Conservation (phyloP, 1,140 invertebrate genomes). For the Acromyrmex echinatior region DNA sequence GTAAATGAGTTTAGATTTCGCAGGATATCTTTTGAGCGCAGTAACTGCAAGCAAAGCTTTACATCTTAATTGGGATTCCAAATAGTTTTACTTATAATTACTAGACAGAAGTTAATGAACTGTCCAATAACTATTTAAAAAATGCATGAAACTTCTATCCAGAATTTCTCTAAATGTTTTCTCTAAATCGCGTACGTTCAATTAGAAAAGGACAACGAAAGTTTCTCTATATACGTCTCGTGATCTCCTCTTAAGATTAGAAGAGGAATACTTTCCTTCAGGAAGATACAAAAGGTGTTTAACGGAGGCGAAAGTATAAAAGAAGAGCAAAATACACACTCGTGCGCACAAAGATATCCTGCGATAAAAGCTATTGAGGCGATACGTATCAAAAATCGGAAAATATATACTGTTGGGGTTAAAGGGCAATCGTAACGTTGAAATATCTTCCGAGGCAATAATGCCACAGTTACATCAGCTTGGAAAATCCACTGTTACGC, state of each 20-base stretch:
- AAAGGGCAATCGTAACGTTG: slow-evolving; percentile 58
- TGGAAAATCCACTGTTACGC: slow-evolving; percentile 44
- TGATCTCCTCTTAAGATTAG: slow-evolving; percentile 63
- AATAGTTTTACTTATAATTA: no score
- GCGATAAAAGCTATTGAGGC: slow-evolving; percentile 55
- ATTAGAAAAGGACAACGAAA: slow-evolving; percentile 52
- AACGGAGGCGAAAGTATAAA: slow-evolving; percentile 32
- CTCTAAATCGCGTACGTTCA: neutral
- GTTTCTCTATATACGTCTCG: slow-evolving; percentile 30
- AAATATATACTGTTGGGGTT: slow-evolving; percentile 50
- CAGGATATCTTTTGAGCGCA: no score
- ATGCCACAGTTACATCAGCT: slow-evolving; percentile 13
- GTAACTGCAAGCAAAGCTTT: no score
- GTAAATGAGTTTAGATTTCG: no score
- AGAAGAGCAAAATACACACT: slow-evolving; percentile 51
- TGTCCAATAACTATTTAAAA: no score
- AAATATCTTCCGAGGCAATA: slow-evolving; percentile 58
- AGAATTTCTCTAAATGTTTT: neutral
- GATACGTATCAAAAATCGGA: slow-evolving; percentile 57
- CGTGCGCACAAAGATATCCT: slow-evolving; percentile 39
- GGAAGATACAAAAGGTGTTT: slow-evolving; percentile 62
- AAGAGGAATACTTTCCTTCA: slow-evolving; percentile 40
- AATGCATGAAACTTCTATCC: no score
- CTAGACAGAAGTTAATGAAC: no score
- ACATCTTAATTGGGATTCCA: no score